Conservation (phyloP, 2,797 vertebrate genomes). For the Myotis daubentonii region DNA sequence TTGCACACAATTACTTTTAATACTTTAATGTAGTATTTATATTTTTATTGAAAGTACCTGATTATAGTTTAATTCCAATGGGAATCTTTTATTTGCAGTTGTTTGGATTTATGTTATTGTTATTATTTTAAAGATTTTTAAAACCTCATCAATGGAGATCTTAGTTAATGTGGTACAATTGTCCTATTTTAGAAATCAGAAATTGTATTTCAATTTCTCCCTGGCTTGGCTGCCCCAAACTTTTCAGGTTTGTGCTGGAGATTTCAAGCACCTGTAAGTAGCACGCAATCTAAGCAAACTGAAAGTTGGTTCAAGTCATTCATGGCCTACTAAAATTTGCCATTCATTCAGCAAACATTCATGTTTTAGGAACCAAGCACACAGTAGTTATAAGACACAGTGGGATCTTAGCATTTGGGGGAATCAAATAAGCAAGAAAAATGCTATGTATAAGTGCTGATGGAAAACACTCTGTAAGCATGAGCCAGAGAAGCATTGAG, state of each 20-base stretch:
- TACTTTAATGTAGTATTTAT: slow-evolving; percentile 36
- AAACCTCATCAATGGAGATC: not conserved
- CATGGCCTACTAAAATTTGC: not conserved
- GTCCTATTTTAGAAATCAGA: slow-evolving; percentile 36
- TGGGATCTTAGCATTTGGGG: not conserved
- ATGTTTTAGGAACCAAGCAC: not conserved
- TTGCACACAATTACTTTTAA: not conserved
- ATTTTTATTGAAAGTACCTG: slow-evolving; percentile 46
- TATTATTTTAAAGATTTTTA: slow-evolving; percentile 36
- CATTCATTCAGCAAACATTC: not conserved
- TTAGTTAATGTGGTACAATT: not conserved
- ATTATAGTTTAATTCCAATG: slow-evolving; percentile 34
- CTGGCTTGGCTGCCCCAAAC: not conserved
- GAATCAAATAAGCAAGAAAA: slow-evolving; percentile 35
- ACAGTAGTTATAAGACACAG: not conserved
- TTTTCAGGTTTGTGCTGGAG: not conserved
- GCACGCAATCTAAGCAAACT: not conserved
- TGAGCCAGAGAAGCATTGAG: not conserved
- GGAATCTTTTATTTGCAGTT: slow-evolving; percentile 7
- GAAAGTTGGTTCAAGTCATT: not conserved
- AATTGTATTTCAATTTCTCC: not conserved
- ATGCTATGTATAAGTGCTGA: not conserved
- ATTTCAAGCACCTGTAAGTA: not conserved
- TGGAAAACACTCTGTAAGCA: not conserved
- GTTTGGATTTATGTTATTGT: not conserved